Conservation (phyloP, 2,113 vertebrate species). For the Clupea harengus region DNA sequence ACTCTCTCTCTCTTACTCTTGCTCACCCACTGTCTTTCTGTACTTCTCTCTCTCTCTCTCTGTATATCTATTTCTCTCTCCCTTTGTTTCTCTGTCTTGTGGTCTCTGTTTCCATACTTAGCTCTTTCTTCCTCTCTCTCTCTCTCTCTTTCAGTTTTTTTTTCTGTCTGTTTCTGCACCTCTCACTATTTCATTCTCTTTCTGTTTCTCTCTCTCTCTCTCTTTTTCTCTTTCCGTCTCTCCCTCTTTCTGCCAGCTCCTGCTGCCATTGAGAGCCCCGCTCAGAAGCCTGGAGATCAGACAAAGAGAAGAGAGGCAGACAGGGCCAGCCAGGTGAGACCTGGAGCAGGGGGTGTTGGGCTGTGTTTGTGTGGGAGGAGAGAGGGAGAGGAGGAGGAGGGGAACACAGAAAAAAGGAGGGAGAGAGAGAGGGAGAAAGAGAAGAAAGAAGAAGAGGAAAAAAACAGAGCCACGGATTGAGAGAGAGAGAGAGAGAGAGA, state of each 20-base stretch:
- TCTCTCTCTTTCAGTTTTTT: background rate
- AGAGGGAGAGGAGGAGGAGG: background rate
- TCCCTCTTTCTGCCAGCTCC: background rate
- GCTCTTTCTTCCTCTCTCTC: background rate
- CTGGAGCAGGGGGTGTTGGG: background rate
- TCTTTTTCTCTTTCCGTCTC: conserved; percentile 17
- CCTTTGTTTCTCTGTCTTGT: background rate
- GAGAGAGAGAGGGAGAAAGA: background rate
- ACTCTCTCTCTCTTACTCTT: background rate
- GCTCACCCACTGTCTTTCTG: background rate
- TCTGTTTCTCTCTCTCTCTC: conserved; percentile 7
- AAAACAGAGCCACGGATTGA: background rate
- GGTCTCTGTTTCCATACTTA: background rate
- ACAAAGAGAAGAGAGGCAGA: background rate
- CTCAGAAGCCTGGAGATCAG: background rate
- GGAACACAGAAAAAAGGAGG: background rate
- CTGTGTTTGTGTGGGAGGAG: background rate
- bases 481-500: background rate
- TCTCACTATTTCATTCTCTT: conserved; percentile 1
- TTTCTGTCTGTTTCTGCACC: too few relatives aligned
- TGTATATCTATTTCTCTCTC: background rate
- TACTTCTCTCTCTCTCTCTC: conserved; percentile 26
- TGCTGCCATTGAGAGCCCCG: background rate
- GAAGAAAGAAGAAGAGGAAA: background rate
- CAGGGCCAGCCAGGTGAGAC: background rate